Evolutionary conservation across 2,797 vertebrate species (phyloP), one percentile per base, ranked within the genome.

Genomic region (Chaenodraco wilsoni): DNA sequence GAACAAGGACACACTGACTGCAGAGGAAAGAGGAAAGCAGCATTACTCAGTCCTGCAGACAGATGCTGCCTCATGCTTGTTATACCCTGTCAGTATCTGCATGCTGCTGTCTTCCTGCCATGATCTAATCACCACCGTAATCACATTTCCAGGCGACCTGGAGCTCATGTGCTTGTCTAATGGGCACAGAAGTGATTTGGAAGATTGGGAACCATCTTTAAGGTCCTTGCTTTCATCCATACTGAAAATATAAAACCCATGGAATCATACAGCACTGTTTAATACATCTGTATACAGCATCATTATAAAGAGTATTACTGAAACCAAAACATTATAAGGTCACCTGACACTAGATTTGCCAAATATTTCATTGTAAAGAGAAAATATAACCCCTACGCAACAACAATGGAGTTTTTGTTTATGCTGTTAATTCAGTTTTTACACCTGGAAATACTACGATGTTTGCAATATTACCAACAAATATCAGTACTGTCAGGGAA

Each of bases 51-150:
- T 79, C 50, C 40, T 65, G 17, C 65, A 71, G 74, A 44, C 45
- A 65, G 57, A 78, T 58, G 55, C 16, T 52, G 19, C 23, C 21
- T 69, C 41, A 16, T 74, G 68, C 61, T 69, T 62, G 56, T 70
- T 82, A n/a, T 51, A 55, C 41, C 44, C 78, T 58, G 72, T 81
- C 55, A 50, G 3, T 52, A 56, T 72, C 55, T 59, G 65, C 61
- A 43, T 65, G 58, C 63, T 67, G 57, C 37, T 55, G 21, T 74
- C 52, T 23, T 50, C 68, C 71, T 69, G 33, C 33, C 27, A 57
- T 72, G 61, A 81, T 71, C 57, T 56, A 52, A 83, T 82, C 52
- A 80, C 72, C 68, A 62, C 40, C 65, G 75, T 84, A 80, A 84
- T 84, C 67, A 57, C 46, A 59, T 66, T 69, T 74, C 63, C 65